Percentiles rank a stretch among this genome's conserved stretches.
phyloP scores from a whole-genome alignment of 2,888 invertebrate species.

The Andrena hattorfiana region DNA sequence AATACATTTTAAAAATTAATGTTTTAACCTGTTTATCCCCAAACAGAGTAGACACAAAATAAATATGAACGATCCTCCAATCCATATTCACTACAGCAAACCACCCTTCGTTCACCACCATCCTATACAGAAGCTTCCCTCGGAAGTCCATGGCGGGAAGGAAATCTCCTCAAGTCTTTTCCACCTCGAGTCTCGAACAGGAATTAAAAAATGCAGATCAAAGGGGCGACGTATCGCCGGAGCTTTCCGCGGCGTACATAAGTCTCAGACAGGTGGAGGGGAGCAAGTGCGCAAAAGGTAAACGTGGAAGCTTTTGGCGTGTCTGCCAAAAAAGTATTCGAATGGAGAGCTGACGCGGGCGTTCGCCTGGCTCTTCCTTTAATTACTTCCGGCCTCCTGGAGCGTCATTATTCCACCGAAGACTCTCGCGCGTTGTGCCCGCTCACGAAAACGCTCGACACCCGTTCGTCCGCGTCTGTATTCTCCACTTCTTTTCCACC shows the following conservation, averaged over 20 bases:
- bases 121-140: background rate
- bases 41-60: too few relatives aligned
- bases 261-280: background rate
- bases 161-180: background rate
- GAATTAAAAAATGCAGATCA: constrained; percentile 14
- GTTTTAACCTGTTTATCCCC: too few relatives aligned
- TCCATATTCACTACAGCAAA: too few relatives aligned
- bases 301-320: background rate
- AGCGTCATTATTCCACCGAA: constrained; percentile 46
- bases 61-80: too few relatives aligned
- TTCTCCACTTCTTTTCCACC: background rate
- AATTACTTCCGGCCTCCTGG: constrained; percentile 58
- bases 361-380: constrained; percentile 52
- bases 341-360: constrained; percentile 19
- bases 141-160: background rate
- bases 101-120: too few relatives aligned
- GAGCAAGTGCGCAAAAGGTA: constrained; percentile 5
- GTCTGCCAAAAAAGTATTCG: constrained; percentile 45
- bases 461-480: background rate
- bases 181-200: background rate
- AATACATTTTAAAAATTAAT: too few relatives aligned
- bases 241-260: background rate
- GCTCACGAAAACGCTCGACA: constrained; percentile 31
- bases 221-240: background rate
- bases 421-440: constrained; percentile 27